Percentiles rank a stretch among this genome's conserved stretches.
Evolutionary conservation across 2,888 invertebrate genomes (phyloP).

Genomic region (Cantharis rustica): DNA sequence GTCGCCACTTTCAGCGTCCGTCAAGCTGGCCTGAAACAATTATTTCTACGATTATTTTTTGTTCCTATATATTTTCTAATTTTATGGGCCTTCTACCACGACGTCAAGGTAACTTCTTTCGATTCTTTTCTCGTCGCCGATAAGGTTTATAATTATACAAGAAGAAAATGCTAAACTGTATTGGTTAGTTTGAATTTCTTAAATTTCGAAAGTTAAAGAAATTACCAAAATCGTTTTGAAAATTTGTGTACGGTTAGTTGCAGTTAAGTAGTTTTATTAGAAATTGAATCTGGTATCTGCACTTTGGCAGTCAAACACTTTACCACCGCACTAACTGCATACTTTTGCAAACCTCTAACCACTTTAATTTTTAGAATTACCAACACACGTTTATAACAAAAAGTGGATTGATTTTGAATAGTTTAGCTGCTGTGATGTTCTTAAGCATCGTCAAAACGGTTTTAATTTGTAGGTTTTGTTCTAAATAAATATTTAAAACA

Average conservation of each 20-base stretch:
- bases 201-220: no score
- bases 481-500: not conserved
- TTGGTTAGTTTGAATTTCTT: no score
- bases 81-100: conserved; percentile 78
- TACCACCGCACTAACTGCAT: no score
- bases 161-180: no score
- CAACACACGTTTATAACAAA: conserved; percentile 73
- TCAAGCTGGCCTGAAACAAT: conserved; percentile 73
- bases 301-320: no score
- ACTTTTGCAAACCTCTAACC: not conserved
- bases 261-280: no score
- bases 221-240: no score
- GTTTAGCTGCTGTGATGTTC: conserved; percentile 70
- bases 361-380: conserved; percentile 58
- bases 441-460: conserved; percentile 72
- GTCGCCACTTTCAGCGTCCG: conserved; percentile 80
- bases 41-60: conserved; percentile 74
- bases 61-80: conserved; percentile 78
- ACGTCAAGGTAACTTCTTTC: conserved; percentile 59
- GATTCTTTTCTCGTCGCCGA: no score
- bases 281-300: no score
- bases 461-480: conserved; percentile 65
- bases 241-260: no score
- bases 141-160: no score
- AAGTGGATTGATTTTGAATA: conserved; percentile 73